These are phyloP conservation scores for Holothuria glaberrima DNA, from an alignment of 35 echinoderm and acorn worm species.

Conservation along the genomic window DNA sequence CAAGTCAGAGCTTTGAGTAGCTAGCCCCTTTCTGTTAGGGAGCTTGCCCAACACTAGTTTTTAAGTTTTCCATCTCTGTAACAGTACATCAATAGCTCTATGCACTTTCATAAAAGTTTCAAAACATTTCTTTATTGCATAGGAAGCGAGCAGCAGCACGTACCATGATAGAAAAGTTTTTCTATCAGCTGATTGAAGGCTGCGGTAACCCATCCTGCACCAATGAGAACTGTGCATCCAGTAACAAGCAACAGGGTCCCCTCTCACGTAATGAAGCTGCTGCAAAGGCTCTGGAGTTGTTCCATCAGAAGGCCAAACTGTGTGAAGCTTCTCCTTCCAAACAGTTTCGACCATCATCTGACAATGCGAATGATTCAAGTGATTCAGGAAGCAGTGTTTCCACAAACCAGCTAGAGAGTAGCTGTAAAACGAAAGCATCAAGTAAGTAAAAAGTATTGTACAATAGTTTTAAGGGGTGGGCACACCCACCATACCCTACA, in stretches of 20 bases:
- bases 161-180: constrained; percentile 87
- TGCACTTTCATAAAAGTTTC: background rate
- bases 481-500: too few relatives aligned
- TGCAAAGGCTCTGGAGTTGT: constrained; percentile 84
- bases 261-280: constrained; percentile 90
- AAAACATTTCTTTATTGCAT: background rate
- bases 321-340: constrained; percentile 75
- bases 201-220: constrained; percentile 80
- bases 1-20: too few relatives aligned
- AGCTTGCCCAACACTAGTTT: too few relatives aligned
- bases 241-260: constrained; percentile 32
- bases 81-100: background rate
- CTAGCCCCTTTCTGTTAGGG: too few relatives aligned
- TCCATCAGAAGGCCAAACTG: constrained; percentile 83
- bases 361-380: constrained; percentile 35
- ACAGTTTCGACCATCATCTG: constrained; percentile 29
- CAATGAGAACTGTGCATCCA: constrained; percentile 95
- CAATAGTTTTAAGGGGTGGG: too few relatives aligned
- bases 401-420: constrained; percentile 5
- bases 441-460: constrained; percentile 4
- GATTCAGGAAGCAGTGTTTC: background rate
- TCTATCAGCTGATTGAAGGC: constrained; percentile 93
- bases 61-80: background rate
- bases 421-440: constrained; percentile 16
- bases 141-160: constrained; percentile 94